These are phyloP conservation scores for Indri indri DNA, from an alignment of 2,113 vertebrate species.

Conservation along the genomic window DNA sequence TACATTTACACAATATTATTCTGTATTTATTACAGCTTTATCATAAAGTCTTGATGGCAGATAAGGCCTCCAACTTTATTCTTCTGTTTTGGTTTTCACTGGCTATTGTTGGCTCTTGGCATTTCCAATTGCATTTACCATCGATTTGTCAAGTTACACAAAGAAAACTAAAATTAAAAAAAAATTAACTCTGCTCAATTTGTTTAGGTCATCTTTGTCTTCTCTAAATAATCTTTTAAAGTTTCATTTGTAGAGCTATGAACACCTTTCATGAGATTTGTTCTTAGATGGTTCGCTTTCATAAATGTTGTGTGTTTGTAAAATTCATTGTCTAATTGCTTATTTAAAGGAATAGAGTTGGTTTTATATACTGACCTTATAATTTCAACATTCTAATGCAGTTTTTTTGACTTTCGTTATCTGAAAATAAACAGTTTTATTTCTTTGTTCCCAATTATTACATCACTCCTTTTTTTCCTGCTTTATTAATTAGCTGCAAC, in stretches of 20 bases:
- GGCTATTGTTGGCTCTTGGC: not conserved
- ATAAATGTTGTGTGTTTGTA: not conserved
- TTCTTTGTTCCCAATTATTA: not conserved
- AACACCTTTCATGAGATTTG: not conserved
- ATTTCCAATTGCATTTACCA: not conserved
- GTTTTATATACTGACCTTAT: not conserved
- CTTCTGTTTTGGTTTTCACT: not conserved
- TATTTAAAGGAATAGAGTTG: not conserved
- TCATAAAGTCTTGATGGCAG: not conserved
- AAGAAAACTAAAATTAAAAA: not conserved
- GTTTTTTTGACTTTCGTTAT: not conserved
- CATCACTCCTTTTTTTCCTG: not conserved
- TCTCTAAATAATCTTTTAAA: not conserved
- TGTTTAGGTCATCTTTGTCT: not conserved
- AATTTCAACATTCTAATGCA: not conserved
- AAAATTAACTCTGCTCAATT: not conserved
- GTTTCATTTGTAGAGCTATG: not conserved
- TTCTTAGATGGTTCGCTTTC: not conserved
- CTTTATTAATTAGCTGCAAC: not conserved
- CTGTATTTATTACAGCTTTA: not conserved
- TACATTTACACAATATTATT: not conserved
- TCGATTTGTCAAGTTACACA: not conserved
- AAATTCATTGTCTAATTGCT: not conserved
- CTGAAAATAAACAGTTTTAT: not conserved
- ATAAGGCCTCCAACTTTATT: not conserved